These are phyloP conservation scores for Danio kyathit DNA, from an alignment of 2,797 vertebrate genomes.

Conservation along the genomic window DNA sequence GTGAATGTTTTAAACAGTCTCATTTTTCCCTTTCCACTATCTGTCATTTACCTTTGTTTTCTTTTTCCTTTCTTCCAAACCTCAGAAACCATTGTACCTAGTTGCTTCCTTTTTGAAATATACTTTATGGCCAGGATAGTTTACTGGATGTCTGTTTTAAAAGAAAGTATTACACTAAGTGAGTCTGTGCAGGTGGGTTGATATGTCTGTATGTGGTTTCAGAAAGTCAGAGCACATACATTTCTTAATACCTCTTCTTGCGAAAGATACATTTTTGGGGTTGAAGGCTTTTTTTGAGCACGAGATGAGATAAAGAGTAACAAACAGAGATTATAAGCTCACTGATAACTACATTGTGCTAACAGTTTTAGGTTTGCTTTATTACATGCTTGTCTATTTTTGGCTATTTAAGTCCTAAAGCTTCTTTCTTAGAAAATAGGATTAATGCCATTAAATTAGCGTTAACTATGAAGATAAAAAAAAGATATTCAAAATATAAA, in stretches of 20 bases:
- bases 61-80: not conserved
- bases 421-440: not conserved
- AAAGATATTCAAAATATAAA: too few species aligned
- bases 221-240: not conserved
- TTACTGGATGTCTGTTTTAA: not conserved
- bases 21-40: not conserved
- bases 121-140: not conserved
- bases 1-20: constrained; percentile 16
- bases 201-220: constrained; percentile 19
- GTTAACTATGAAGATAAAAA: too few species aligned
- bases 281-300: not conserved
- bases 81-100: not conserved
- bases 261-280: not conserved
- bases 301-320: not conserved
- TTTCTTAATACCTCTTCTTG: not conserved
- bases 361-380: not conserved
- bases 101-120: constrained; percentile 6
- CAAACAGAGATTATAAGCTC: not conserved
- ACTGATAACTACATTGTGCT: not conserved
- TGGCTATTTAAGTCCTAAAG: too few species aligned
- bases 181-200: not conserved
- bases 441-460: too few species aligned
- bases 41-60: not conserved
- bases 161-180: not conserved
- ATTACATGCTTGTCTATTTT: not conserved